Evolutionary conservation across 2,797 vertebrate genomes (phyloP), one percentile per base, ranked within the genome.

Genomic region (Sitta carolinensis): DNA sequence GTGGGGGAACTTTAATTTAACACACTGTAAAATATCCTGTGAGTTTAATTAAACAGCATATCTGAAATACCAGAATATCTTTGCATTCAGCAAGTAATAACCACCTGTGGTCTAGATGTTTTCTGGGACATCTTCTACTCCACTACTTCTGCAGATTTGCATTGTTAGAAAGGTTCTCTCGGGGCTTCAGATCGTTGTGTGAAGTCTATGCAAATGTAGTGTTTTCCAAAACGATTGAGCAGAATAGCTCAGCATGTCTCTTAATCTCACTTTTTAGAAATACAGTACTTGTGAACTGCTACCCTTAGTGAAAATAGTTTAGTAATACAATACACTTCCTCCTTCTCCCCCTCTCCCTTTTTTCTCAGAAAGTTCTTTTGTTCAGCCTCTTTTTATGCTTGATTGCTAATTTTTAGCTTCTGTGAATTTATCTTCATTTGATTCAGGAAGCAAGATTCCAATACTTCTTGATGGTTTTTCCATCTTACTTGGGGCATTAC

Each of bases 1-100:
- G 78, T 93, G 70, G 25, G 7, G 5, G 84, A 85, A 79, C 52
- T 95, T 89, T 74, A 87, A 67, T 88, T 93, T 72, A 89, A 81
- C 38, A 32, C 25, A 4, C 29, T 62, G 51, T 63, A 89, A 92
- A 92, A 66, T 93, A 66, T 40, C 51, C 47, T 83, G 25, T 27
- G 66, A 73, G 48, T 83, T 68, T 61, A 89, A 76, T 93, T 87
- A 86, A 93, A 70, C 59, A 73, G 59, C 8, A 6, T 64, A 51
- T 59, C 52, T 84, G 62, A 84, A 89, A 77, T 82, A 68, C 36
- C 0, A 0, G 20, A 67, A 18, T 78, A 16, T 51, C 58, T 77
- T 89, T 72, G 72, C 40, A 8, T 91, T 93, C 45, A 84, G 79
- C 52, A 63, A 57, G 38, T 11, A 23, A 58, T 87, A 84, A 69